phyloP scores from a whole-genome alignment of 2,113 vertebrate genomes.

The Fulica atra region DNA sequence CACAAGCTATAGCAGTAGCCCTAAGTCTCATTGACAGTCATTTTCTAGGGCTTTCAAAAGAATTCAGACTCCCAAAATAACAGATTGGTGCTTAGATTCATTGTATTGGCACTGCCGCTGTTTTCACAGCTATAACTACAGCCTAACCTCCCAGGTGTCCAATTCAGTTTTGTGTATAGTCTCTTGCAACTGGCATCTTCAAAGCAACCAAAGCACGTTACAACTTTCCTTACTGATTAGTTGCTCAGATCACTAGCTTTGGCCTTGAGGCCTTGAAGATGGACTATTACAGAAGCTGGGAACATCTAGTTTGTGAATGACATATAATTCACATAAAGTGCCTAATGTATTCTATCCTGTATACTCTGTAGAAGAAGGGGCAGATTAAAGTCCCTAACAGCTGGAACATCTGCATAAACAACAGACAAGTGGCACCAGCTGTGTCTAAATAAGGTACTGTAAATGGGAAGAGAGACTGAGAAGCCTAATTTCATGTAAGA shows the following conservation, averaged over 20 bases:
- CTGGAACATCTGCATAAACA: constrained; percentile 32
- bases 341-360: background rate
- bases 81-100: constrained; percentile 32
- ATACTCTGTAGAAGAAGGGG: background rate
- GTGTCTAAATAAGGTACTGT: background rate
- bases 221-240: background rate
- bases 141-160: constrained; percentile 44
- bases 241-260: background rate
- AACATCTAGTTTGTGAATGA: constrained; percentile 8
- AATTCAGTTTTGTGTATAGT: background rate
- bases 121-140: constrained; percentile 44
- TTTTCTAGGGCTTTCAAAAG: constrained; percentile 13
- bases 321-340: background rate
- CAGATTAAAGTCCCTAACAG: constrained; percentile 3
- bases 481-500: background rate
- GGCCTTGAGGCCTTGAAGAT: background rate
- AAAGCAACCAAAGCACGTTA: background rate
- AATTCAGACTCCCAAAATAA: constrained; percentile 17
- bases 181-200: background rate
- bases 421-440: constrained; percentile 2
- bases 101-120: background rate
- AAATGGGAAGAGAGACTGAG: background rate
- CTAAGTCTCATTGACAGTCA: background rate
- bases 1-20: background rate
- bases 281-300: background rate